phyloP scores from a whole-genome alignment of 2,113 vertebrate genomes.

The Corythaeola cristata region DNA sequence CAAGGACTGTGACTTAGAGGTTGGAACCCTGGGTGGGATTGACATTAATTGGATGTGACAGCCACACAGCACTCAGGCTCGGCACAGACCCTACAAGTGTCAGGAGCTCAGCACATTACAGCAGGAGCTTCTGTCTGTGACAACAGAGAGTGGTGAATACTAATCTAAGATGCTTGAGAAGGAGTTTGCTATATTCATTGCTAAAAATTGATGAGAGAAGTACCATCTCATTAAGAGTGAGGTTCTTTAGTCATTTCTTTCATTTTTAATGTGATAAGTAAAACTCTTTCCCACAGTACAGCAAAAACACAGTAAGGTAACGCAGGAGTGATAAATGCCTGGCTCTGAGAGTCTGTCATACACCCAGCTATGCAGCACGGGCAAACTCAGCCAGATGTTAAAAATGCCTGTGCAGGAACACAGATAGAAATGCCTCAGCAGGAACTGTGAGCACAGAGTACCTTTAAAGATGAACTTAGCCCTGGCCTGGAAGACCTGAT shows the following conservation, averaged over 20 bases:
- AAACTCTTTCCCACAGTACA: not conserved
- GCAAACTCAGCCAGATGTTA: not conserved
- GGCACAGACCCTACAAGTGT: not conserved
- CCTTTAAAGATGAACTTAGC: not conserved
- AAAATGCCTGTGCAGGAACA: not conserved
- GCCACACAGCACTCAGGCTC: not conserved
- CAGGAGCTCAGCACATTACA: not conserved
- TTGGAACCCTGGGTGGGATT: not conserved
- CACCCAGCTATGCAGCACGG: not conserved
- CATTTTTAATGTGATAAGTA: constrained; percentile 1
- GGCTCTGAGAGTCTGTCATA: not conserved
- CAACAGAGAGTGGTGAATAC: not conserved
- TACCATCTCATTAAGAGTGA: not conserved
- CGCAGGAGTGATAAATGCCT: not conserved
- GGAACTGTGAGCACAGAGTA: not conserved
- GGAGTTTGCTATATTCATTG: not conserved
- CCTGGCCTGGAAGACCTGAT: not conserved
- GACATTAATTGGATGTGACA: constrained; percentile 33
- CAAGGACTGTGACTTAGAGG: not conserved
- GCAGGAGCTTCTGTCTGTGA: not conserved
- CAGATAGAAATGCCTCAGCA: not conserved
- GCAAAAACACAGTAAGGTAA: not conserved
- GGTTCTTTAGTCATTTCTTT: not conserved
- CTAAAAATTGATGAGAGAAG: constrained; percentile 5
- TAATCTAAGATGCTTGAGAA: not conserved